Base-by-base conservation (phyloP, 2,113 vertebrate species). In the Nicator chloris region DNA sequence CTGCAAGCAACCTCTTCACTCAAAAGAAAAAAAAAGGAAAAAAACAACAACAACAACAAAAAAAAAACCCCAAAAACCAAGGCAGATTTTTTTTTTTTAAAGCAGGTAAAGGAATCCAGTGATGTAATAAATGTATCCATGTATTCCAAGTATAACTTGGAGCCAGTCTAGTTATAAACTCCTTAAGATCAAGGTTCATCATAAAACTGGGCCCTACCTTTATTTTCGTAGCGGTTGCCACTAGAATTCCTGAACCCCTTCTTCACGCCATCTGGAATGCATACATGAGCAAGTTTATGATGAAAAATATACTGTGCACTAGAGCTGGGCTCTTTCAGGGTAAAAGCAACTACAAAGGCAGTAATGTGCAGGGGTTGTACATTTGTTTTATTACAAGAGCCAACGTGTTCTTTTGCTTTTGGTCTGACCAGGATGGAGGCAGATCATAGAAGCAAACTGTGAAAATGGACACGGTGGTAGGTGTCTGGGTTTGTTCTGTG, bases 151-250 rank as follows among this genome's bases (percentile, higher is more conserved):
- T 77, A 75, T 87, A 93, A 89, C 85, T 95, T 97, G 95, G 95
- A 97, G 93, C 92, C 90, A 95, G 80, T 11, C 50, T 90, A 63
- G 82, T 95, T 97, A 97, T 95, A 97, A 96, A 97, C 90, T 97
- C 94, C 93, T 97, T 93, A 92, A 97, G 95, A 97, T 96, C 96
- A 97, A 97, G 96, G 88, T 96, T 97, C 93, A 91, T 87, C 81
- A 89, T 97, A 97, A 96, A 96, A 97, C 90, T 59, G 73, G 87
- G 88, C 95, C 93, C 63, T 95, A 92, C 95, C 90, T 96, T 86
- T 93, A 88, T 96, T 97, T 97, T 96, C 15, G n/a, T 93, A 49
- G 91, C 9, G 30, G 92, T 95, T 96, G 95, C 92, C 93, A 93
- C 95, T 66, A 95, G 86, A 95, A 94, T 97, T 96, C 91, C 94